These are phyloP conservation scores for Centropus bengalensis DNA, from an alignment of 2,113 vertebrate species.

Conservation along the genomic window DNA sequence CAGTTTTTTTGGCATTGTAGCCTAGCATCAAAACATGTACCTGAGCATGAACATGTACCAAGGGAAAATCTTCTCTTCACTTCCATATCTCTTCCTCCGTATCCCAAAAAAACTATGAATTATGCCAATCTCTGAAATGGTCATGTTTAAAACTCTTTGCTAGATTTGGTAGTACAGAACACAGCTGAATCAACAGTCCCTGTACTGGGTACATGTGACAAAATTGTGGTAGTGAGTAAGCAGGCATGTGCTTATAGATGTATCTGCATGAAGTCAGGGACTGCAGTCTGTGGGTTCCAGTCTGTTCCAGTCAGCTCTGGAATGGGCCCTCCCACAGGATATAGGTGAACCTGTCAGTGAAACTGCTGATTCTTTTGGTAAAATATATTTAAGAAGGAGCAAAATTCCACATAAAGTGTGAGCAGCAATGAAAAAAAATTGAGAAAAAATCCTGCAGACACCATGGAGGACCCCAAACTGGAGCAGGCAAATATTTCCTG, in stretches of 20 bases:
- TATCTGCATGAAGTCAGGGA: not conserved
- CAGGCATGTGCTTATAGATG: not conserved
- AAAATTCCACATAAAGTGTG: not conserved
- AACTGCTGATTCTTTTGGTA: not conserved
- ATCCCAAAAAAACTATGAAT: not conserved
- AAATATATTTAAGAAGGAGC: not conserved
- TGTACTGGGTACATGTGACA: no score
- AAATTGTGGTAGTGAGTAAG: not conserved
- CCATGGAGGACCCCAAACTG: not conserved
- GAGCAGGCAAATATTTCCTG: no score
- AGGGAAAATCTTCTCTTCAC: not conserved
- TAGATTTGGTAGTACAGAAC: not conserved
- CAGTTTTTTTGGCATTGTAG: not conserved
- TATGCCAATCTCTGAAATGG: not conserved
- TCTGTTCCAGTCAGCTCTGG: not conserved
- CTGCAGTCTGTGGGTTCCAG: not conserved
- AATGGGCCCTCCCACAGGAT: not conserved
- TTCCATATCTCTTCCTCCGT: not conserved
- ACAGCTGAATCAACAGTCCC: not conserved
- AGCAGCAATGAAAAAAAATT: not conserved
- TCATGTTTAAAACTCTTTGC: not conserved
- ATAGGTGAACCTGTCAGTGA: not conserved
- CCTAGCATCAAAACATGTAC: not conserved
- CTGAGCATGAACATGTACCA: fast-evolving
- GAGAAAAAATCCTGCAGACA: not conserved